A percentile compares a stretch with the other conserved stretches of the same genome.
phyloP scores from a whole-genome alignment of 2,113 vertebrate species.

The Thryonomys swinderianus region DNA sequence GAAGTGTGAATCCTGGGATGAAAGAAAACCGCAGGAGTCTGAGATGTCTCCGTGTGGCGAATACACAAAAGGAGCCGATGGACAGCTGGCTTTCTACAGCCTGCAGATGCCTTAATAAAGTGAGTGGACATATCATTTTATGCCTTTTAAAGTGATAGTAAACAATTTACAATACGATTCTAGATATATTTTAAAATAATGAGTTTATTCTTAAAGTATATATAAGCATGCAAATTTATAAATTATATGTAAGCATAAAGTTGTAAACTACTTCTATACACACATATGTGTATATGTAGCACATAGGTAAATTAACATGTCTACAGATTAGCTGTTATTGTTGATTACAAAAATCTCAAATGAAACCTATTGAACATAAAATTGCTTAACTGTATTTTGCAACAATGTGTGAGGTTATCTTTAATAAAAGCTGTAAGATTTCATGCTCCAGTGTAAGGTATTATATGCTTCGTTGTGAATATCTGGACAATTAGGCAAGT shows the following conservation, averaged over 20 bases:
- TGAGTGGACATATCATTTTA: not conserved
- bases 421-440: not conserved
- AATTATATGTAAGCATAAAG: not conserved
- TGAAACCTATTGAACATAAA: not conserved
- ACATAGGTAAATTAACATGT: not conserved
- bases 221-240: not conserved
- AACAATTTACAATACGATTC: not conserved
- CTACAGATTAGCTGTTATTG: not conserved
- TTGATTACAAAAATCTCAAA: not conserved
- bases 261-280: not conserved
- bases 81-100: not conserved
- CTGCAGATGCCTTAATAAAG: not conserved
- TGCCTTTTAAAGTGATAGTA: not conserved
- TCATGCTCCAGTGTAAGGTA: not conserved
- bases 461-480: not conserved
- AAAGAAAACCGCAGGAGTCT: not conserved
- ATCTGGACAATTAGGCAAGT: not conserved
- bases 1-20: not conserved
- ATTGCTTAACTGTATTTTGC: not conserved
- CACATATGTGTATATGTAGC: not conserved
- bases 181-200: not conserved
- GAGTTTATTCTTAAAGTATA: not conserved
- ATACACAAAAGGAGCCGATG: not conserved
- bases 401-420: not conserved
- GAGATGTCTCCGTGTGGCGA: not conserved